A percentile compares a stretch with the other conserved stretches of the same genome.
Conservation (phyloP, 2,113 vertebrate species). For the Cyanistes caeruleus region DNA sequence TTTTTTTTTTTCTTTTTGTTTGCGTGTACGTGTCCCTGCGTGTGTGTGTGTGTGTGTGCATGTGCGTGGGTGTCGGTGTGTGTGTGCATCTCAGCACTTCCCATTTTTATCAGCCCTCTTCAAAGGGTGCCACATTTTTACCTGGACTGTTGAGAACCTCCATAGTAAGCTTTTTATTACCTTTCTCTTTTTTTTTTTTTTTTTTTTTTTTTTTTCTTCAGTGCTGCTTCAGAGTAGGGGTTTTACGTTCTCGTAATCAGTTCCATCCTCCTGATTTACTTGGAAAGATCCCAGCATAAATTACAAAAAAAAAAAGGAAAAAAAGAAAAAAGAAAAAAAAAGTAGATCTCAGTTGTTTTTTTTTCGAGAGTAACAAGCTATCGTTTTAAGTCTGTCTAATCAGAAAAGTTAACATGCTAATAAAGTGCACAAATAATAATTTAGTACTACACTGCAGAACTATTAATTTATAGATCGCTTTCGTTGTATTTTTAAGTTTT, state of each 20-base stretch:
- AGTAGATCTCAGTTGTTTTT: slow-evolving; percentile 32
- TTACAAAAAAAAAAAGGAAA: background rate
- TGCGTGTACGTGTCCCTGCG: background rate
- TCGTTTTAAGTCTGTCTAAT: slow-evolving; percentile 62
- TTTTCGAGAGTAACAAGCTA: slow-evolving; percentile 37
- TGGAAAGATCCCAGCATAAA: slow-evolving; percentile 58
- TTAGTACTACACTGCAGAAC: slow-evolving; percentile 69
- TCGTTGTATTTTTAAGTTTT: slow-evolving; percentile 72
- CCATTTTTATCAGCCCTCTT: slow-evolving; percentile 62
- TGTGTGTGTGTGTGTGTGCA: background rate
- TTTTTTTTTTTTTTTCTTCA: background rate
- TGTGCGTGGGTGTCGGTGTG: background rate
- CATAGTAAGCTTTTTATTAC: slow-evolving; percentile 61
- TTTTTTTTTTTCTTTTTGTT: background rate
- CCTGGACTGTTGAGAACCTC: slow-evolving; percentile 73
- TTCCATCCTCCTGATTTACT: slow-evolving; percentile 47
- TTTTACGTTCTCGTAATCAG: slow-evolving; percentile 33
- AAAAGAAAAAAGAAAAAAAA: background rate
- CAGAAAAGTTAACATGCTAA: slow-evolving; percentile 61
- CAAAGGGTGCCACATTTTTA: slow-evolving; percentile 80
- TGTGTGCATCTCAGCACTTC: slow-evolving; percentile 64
- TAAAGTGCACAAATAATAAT: slow-evolving; percentile 68
- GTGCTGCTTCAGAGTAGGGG: slow-evolving; percentile 55
- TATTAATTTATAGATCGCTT: slow-evolving; percentile 72
- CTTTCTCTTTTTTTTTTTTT: background rate